Base-by-base conservation (phyloP, 2,888 invertebrate species). In the Tetragnatha montana region DNA sequence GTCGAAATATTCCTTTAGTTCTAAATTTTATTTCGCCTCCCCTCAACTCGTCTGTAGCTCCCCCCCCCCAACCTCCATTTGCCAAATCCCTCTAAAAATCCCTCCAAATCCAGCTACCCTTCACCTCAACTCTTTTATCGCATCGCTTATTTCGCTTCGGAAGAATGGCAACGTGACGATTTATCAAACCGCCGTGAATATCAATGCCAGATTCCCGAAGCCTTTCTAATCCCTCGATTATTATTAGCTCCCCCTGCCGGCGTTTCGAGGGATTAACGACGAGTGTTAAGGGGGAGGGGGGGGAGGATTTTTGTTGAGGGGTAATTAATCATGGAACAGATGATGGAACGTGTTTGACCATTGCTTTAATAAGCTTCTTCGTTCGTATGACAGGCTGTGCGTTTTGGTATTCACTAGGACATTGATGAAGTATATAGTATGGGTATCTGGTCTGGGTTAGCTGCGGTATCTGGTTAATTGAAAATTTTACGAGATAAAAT, bases 161-260 rank as follows among this genome's bases (percentile, higher is more conserved):
- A 35, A 68, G 51, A 78, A 78, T 78, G 22, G 14, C 78, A 51
- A 7, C 21, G 60, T 22, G 78, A 60, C 22, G 78, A 78, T 78
- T 78, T 78, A 78, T 78, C 60, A 60, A 19, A 60, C 21, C 60
- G 78, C 6, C 22, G 51, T 60, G 78, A 21, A 78, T 78, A 78
- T 78, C 78, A 78, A 78, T 78, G 78, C 50, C 76, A 17, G 60
- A 10, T 60, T 51, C 51, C 17, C 22, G 21, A 60, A 60, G 78
- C 78, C 60, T 22, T 22, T 60, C 60, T 78, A 78, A 68, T 60
- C 60, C 60, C 78, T 78, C 21, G 60, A 60, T 60, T 78, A 17
- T 78, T 78, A 60, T 22, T 60, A 22, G 47, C 47, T 17, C 47
- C 22, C 78, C 12, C 8, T 8, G 8, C 7, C 60, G 78, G 78